Conservation (phyloP, 1,140 invertebrate species). For the Apis mellifera region Amel_HAv3.1 CM009935.2:8577001-8577500, state of each 20-base stretch:
- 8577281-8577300: constrained; percentile 14
- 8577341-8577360: constrained; percentile 42
- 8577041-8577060: no score
- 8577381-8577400: constrained; percentile 72
- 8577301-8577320: constrained; percentile 4
- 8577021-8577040: background rate
- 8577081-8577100: no score
- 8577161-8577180: no score
- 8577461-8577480: constrained; percentile 8
- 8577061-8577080: no score
- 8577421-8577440: constrained; percentile 46
- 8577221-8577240: no score
- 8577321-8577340: constrained; percentile 15
- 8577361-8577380: constrained; percentile 63
- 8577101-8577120: no score
- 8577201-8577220: no score
- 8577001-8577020: background rate
- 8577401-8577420: constrained; percentile 64
- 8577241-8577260: background rate
- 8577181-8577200: no score
- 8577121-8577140: no score
- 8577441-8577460: constrained; percentile 35
- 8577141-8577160: no score
- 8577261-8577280: constrained; percentile 17
- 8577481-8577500: background rate